Evolutionary conservation across 1,140 invertebrate species (phyloP), one percentile per base, ranked within the genome.

Genomic region (Drosophila miranda): DNA sequence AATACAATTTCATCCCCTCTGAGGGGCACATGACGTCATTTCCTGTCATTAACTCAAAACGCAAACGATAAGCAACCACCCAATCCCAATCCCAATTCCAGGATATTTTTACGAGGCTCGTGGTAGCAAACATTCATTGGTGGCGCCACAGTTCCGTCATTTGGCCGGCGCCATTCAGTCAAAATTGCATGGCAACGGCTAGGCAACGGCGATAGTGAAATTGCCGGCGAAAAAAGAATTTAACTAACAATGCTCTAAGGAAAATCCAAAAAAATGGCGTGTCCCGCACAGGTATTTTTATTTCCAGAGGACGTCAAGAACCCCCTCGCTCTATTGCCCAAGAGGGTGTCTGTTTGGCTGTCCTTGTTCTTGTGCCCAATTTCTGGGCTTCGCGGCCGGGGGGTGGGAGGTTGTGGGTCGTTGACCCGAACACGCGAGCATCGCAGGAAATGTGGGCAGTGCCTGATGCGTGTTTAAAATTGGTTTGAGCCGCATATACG

Each of bases 1-100:
- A 74, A 74, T 46, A 73, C 57, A 57, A 52, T 71, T 73, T 74
- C 70, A 74, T 73, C 70, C 70, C 66, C 70, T 64, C 13, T 52
- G 21, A 38, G 42, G 8, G 4, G 49, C 45, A 61, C 45, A 54
- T 74, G 70, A 74, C 70, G 70, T 74, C 70, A 74, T 70, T 74
- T 74, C 70, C 70, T 74, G 70, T 74, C 70, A 73, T 73, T 73
- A 73, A 58, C 66, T 70, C 54, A 70, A 70, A 70, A 59, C 67
- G 9, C 64, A 58, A 48, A 62, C 49, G 16, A 64, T 14, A 64
- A 67, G 34, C 34, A 38, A 38, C 34, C 3, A 38, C 19, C n/a
- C n/a, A n/a, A n/a, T n/a, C n/a, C n/a, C n/a, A n/a, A n/a, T n/a
- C 6, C 50, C 62, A 56, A 34, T 21, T 30, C 46, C 45, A 74